Evolutionary conservation across 2,113 vertebrate species (phyloP).

Genomic region (Dryoscopus gambensis): DNA sequence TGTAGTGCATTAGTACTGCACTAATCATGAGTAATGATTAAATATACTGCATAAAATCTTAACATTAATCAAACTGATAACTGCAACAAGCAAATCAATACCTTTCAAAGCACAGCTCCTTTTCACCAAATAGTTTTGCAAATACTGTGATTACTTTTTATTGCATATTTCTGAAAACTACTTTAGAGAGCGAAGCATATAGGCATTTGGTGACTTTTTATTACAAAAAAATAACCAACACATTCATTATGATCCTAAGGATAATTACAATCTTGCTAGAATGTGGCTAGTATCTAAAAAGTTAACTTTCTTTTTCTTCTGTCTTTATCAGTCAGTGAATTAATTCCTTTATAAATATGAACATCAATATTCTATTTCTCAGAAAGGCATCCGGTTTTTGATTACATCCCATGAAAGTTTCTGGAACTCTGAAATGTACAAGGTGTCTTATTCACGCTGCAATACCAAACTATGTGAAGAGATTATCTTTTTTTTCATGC

Average conservation of each 20-base stretch:
- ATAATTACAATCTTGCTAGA: conserved; percentile 45
- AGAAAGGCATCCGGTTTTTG: conserved; percentile 42
- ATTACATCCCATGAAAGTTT: conserved; percentile 35
- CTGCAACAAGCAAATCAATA: conserved; percentile 65
- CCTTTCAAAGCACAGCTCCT: conserved; percentile 33
- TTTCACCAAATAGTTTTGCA: conserved; percentile 56
- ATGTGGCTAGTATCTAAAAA: conserved; percentile 1
- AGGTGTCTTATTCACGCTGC: background rate
- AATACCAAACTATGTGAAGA: background rate
- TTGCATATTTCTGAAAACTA: conserved; percentile 50
- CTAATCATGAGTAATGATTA: conserved; percentile 51
- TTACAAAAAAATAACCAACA: conserved; percentile 45
- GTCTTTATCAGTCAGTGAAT: conserved; percentile 59
- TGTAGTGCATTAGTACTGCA: background rate
- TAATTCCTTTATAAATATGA: conserved; percentile 63
- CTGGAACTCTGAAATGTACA: conserved; percentile 36
- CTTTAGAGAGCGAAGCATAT: conserved; percentile 24
- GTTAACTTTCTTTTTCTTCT: conserved; percentile 25
- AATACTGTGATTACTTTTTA: conserved; percentile 45
- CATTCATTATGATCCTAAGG: conserved; percentile 10
- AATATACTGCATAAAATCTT: conserved; percentile 56
- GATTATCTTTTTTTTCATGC: conserved; percentile 42
- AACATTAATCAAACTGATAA: conserved; percentile 70
- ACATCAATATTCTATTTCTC: conserved; percentile 66
- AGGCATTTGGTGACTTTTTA: conserved; percentile 1